Evolutionary conservation across 2,888 invertebrate species (phyloP), one percentile per base, ranked within the genome.

Genomic region (Archaeoteleia sp.): DNA sequence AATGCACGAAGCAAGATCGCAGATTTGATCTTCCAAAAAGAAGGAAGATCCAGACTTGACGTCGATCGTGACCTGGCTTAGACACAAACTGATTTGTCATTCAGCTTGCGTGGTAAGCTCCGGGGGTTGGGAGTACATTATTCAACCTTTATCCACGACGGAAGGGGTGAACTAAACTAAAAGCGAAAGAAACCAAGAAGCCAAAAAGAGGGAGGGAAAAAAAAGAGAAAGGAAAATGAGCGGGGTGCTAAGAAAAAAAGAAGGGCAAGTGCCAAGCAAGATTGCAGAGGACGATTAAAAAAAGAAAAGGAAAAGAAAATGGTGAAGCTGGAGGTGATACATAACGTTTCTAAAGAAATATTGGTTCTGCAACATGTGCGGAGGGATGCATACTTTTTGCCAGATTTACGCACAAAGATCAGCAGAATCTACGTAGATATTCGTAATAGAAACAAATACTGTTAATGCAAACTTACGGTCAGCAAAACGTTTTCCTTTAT

Each of bases 1-100:
- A 43, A 27, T 12, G 20, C 12, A 34, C 32, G n/a, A 10, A n/a
- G 17, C 32, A 32, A 15, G 53, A 37, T 60, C 9, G 42, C 7
- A 6, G 43, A 55, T 63, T 40, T 14, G 37, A 35, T 54, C 37
- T 63, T 27, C 35, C 30, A 29, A 34, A 29, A 32, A 23, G 34
- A 48, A 58, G 30, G 55, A 54, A 53, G 57, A 63, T 65, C 39
- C 66, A 67, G 62, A 67, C 67, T 71, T 71, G 75, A 72, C 71
- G 74, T 73, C 73, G 74, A 78, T 78, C 77, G 76, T 76, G 78
- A 79, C 77, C 74, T 75, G 73, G 75, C 77, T 77, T 66, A 74
- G 76, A 75, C 74, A 72, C 71, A 72, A 74, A 75, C 81, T 82
- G 80, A 82, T 81, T 82, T 82, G 82, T 81, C 81, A 82, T 82